Conservation (phyloP, 2,113 vertebrate genomes). For the Dicentrarchus labrax region DNA sequence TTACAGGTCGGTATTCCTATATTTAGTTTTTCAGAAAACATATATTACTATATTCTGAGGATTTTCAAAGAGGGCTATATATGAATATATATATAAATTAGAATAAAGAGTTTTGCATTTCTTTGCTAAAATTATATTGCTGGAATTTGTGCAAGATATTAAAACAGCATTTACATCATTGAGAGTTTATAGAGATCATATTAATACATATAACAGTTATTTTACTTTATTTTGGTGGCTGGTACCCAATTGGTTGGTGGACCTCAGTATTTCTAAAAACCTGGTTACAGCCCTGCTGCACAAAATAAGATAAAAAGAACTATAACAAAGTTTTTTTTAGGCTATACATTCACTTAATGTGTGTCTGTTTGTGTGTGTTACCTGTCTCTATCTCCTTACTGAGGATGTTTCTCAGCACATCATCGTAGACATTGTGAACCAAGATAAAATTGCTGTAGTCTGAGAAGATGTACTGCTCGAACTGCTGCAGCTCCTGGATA, state of each 20-base stretch:
- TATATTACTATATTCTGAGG: too few species aligned
- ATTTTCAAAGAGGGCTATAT: too few species aligned
- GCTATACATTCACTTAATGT: too few species aligned
- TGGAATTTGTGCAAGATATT: background rate
- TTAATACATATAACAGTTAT: too few species aligned
- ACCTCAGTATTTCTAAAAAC: too few species aligned
- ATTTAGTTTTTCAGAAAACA: too few species aligned
- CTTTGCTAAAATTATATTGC: background rate
- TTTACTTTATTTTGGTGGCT: background rate
- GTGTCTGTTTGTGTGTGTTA: conserved; percentile 18
- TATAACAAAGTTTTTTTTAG: too few species aligned
- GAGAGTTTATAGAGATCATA: background rate
- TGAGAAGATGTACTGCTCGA: conserved; percentile 74
- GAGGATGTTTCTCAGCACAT: conserved; percentile 65
- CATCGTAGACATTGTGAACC: conserved; percentile 66
- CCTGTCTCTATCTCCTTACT: conserved; percentile 67
- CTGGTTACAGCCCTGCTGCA: too few species aligned
- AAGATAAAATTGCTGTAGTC: conserved; percentile 76
- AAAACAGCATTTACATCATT: background rate
- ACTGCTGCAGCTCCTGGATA: conserved; percentile 73
- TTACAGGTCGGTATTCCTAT: too few species aligned
- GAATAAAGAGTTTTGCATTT: background rate
- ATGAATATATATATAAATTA: background rate
- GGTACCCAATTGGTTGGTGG: too few species aligned
- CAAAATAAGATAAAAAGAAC: too few species aligned